Conservation (phyloP, 1,140 invertebrate genomes). For the Portunus trituberculatus region DNA sequence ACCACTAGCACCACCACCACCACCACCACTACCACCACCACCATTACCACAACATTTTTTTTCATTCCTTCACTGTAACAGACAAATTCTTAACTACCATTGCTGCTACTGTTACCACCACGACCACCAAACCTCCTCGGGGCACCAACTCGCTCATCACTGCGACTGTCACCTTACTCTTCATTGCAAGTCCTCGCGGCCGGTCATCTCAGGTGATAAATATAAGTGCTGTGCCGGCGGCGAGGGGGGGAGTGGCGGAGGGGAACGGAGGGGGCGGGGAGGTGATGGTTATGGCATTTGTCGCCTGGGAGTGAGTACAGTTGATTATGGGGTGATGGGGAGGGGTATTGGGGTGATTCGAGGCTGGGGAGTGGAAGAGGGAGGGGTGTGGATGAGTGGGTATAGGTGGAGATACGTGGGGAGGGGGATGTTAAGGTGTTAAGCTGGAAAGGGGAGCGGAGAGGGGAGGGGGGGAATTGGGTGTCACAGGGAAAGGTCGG, state of each 20-base stretch:
- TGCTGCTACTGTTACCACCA: background rate
- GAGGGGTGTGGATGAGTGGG: too few species aligned
- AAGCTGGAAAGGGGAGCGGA: too few species aligned
- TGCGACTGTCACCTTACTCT: background rate
- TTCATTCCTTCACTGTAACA: too few species aligned
- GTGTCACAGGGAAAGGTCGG: background rate
- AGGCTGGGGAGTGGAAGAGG: background rate
- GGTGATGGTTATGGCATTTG: background rate
- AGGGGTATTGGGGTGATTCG: background rate
- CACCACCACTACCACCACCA: too few species aligned
- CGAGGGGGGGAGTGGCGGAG: background rate
- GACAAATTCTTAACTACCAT: background rate
- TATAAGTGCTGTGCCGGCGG: background rate
- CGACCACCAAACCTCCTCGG: background rate
- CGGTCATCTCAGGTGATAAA: constrained; percentile 21
- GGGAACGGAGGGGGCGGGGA: background rate
- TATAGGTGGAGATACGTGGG: too few species aligned
- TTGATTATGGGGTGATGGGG: background rate
- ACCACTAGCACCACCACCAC: too few species aligned
- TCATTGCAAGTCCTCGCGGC: background rate
- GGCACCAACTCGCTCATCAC: background rate
- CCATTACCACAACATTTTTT: too few species aligned
- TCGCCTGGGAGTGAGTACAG: background rate
- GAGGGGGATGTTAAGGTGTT: too few species aligned
- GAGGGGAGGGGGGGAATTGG: background rate